Conservation (phyloP, 2,797 vertebrate species). For the Distichodus sexfasciatus region DNA sequence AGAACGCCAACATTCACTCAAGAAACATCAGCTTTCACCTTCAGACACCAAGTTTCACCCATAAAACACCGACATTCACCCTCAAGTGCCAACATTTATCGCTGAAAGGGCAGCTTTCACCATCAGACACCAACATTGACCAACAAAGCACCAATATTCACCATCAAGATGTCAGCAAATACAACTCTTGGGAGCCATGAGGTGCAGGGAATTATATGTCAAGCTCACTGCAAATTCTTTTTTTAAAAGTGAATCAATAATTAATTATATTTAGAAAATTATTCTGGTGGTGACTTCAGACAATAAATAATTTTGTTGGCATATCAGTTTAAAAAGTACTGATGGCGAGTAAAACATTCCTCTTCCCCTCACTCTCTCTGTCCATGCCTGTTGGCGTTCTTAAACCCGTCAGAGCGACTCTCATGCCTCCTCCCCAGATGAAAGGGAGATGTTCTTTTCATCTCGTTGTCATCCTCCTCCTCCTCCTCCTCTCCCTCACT, state of each 20-base stretch:
- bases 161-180: neutral
- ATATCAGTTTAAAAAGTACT: too few species aligned
- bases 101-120: neutral
- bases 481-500: slow-evolving; percentile 37
- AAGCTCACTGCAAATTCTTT: too few species aligned
- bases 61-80: neutral
- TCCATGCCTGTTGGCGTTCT: neutral
- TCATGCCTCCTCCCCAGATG: slow-evolving; percentile 4
- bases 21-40: too few species aligned
- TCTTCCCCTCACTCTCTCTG: too few species aligned
- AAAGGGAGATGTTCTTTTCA: slow-evolving; percentile 41
- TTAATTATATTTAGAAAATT: too few species aligned
- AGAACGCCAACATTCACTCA: too few species aligned
- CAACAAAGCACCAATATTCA: neutral
- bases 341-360: too few species aligned
- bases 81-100: neutral
- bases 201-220: too few species aligned
- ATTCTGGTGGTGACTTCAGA: too few species aligned
- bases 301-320: too few species aligned
- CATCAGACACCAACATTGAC: neutral
- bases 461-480: too few species aligned
- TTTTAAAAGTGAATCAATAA: too few species aligned
- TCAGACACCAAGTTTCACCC: neutral
- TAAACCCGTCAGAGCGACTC: neutral
- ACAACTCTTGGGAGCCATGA: neutral